Percentiles rank a stretch among this genome's conserved stretches.
Conservation (phyloP, 2,888 invertebrate species). For the Allygus modestus region DNA sequence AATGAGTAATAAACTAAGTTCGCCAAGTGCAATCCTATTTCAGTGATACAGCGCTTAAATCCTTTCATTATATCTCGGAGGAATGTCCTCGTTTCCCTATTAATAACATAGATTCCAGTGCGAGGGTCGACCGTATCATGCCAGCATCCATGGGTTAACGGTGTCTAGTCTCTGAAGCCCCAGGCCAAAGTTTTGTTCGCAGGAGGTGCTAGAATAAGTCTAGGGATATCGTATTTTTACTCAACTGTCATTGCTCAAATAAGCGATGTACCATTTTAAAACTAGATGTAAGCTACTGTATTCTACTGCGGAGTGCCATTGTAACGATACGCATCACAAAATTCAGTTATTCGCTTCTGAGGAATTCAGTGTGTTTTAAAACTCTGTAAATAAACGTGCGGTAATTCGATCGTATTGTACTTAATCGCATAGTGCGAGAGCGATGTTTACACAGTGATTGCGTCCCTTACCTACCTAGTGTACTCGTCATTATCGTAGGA, state of each 20-base stretch:
- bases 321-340: background rate
- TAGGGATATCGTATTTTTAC: background rate
- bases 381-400: background rate
- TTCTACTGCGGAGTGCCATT: constrained; percentile 17
- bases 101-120: too few species aligned
- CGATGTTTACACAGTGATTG: background rate
- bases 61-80: too few species aligned
- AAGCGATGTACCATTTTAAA: constrained; percentile 39
- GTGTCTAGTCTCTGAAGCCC: constrained; percentile 11
- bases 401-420: background rate
- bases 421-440: background rate
- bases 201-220: constrained; percentile 18
- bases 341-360: background rate
- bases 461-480: background rate
- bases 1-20: too few species aligned
- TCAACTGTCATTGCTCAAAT: constrained; percentile 33
- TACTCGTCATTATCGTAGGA: background rate
- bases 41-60: too few species aligned
- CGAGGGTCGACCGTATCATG: too few species aligned
- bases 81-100: too few species aligned
- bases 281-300: constrained; percentile 4
- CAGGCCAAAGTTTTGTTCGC: constrained; percentile 19
- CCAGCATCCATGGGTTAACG: too few species aligned
- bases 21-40: too few species aligned
- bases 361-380: background rate